phyloP scores from a whole-genome alignment of 2,888 invertebrate species.

The Omphaloscelis lunosa region DNA sequence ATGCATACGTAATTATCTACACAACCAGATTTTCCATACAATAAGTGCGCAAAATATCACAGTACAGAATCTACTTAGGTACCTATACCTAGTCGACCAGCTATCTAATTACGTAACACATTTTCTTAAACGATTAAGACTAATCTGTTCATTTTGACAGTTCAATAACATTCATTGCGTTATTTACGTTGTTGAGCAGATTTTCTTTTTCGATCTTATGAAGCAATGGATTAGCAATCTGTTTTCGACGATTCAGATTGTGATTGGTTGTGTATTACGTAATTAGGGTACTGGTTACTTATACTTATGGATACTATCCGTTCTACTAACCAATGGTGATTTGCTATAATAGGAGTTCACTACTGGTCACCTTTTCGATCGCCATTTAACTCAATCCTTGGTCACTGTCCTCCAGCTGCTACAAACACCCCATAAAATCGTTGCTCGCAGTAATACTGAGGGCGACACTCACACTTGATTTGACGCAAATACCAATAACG shows the following conservation, averaged over 20 bases:
- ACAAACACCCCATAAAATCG: neutral
- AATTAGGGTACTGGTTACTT: no score
- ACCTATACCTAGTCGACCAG: neutral
- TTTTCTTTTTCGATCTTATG: no score
- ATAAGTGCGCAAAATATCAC: conserved; percentile 45
- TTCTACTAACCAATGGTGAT: neutral
- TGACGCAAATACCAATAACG: no score
- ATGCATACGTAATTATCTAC: conserved; percentile 47
- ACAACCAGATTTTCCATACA: conserved; percentile 48
- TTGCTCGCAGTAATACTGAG: neutral
- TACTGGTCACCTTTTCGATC: neutral
- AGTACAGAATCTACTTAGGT: neutral
- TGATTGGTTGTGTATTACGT: no score
- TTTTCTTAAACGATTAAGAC: no score
- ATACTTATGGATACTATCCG: neutral
- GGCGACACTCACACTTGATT: neutral
- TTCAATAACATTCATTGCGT: no score
- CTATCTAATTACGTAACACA: no score
- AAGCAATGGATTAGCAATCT: no score
- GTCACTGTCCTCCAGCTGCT: neutral
- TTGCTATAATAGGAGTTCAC: neutral
- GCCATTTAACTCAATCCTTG: neutral
- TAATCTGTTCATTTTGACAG: no score
- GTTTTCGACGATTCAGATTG: no score
- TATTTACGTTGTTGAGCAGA: no score